Base-by-base conservation (phyloP, 2,797 vertebrate genomes). In the Paguma larvata region DNA sequence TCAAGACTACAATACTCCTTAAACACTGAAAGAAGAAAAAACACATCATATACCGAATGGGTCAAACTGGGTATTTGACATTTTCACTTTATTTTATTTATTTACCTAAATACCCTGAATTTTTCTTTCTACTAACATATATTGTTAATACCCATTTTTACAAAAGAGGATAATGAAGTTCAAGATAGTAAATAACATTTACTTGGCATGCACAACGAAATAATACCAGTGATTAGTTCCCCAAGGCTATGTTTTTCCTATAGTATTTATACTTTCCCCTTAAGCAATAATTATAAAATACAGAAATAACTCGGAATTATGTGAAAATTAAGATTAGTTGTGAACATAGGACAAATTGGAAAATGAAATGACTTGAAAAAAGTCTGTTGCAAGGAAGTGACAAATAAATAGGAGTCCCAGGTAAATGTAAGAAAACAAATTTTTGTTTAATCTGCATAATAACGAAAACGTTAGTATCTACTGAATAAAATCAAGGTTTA, bases 61-160 rank as follows among this genome's bases (percentile, higher is more conserved):
- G 13, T 2, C 32, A n/a, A 51, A 8, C 38, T 5, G 15, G 5
- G 0, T 11, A 25, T 34, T 32, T 34, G 14, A 44, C 15, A 5
- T 14, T 67, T 73, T 48, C 19, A n/a, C 27, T 78, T 85, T 63
- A 5, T 44, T 51, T 51, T 56, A 18, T 51, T 59, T 34, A 16
- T 59, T 89, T 51, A 23, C 90, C n/a, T 59, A 25, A 70, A 59
- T 32, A 65, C 9, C 32, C 44, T 23, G 30, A 63, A 19, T 53
- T 79, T 3, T 53, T 56, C 16, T 84, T 95, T 82, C 38, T 85
- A 3, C 23, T 67, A 16, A 70, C 2, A 56, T 67, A 78, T 41
- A 63, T 41, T 41, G 9, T 44, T 59, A 34, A 32, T 30, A 27
- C 4, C 8, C 2, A 3, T 44, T 88, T 68, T 78, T 75, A 73